Conservation (phyloP, 1,140 invertebrate species). For the Hypsibius dujardini region DNA sequence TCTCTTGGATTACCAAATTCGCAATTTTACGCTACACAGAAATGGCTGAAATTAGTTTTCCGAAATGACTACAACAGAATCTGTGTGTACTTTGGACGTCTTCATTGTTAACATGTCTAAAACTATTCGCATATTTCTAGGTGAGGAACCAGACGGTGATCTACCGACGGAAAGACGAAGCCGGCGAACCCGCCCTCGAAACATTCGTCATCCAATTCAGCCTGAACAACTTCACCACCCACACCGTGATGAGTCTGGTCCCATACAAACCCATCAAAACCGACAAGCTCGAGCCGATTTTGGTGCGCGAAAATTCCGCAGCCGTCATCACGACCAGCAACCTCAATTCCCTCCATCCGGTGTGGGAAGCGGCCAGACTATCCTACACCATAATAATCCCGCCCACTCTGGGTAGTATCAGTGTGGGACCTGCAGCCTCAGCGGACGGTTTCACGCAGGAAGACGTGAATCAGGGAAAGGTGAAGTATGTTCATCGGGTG, state of each 20-base stretch:
- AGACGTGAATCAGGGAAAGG: conserved; percentile 1
- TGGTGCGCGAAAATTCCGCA: not conserved
- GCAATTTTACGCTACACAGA: no score
- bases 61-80: no score
- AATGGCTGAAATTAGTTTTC: no score
- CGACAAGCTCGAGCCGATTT: not conserved
- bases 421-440: not conserved
- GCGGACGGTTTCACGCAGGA: not conserved
- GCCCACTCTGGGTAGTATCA: not conserved
- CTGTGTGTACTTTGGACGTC: no score
- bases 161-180: not conserved
- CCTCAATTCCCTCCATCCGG: not conserved
- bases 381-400: not conserved
- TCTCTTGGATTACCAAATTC: no score
- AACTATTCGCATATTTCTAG: no score
- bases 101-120: no score
- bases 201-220: not conserved
- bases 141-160: not conserved
- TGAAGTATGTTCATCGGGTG: not conserved
- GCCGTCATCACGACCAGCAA: not conserved
- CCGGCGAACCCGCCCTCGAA: not conserved
- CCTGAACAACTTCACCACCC: not conserved
- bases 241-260: not conserved
- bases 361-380: not conserved
- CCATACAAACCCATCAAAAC: not conserved